Conservation (phyloP, 2,797 vertebrate genomes). For the Anguilla obscura region DNA sequence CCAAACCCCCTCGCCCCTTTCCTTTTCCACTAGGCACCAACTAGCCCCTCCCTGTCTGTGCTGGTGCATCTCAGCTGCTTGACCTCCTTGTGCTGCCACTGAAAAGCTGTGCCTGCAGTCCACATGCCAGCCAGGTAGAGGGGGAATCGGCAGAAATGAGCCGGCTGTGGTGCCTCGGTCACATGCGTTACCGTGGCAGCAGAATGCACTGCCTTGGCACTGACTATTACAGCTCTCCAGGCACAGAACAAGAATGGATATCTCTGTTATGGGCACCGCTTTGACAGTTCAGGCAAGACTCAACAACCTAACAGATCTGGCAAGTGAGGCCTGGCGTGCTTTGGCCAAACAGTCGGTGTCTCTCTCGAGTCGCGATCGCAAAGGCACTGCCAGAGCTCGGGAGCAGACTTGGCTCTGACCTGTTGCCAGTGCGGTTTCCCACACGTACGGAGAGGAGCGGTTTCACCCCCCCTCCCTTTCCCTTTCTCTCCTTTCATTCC, state of each 20-base stretch:
- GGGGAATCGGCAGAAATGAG: background rate
- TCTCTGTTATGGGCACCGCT: background rate
- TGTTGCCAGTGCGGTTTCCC: background rate
- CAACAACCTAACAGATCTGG: background rate
- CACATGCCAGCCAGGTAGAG: background rate
- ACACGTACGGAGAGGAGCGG: background rate
- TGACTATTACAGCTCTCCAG: background rate
- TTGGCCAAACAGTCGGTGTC: background rate
- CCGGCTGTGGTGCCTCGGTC: background rate
- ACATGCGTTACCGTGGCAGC: background rate
- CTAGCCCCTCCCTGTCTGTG: background rate
- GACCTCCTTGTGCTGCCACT: background rate
- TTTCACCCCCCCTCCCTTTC: background rate
- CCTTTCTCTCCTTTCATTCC: conserved; percentile 11
- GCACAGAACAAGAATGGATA: background rate
- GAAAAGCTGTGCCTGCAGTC: background rate
- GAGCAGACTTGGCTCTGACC: background rate
- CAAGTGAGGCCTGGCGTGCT: background rate
- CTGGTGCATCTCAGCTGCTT: background rate
- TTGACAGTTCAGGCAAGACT: background rate
- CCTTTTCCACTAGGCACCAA: background rate
- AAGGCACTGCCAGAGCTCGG: background rate
- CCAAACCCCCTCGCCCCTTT: background rate
- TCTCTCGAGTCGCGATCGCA: background rate
- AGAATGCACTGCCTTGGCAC: background rate